phyloP scores from a whole-genome alignment of 2,888 invertebrate species.

The Caenorhabditis sp. region DNA sequence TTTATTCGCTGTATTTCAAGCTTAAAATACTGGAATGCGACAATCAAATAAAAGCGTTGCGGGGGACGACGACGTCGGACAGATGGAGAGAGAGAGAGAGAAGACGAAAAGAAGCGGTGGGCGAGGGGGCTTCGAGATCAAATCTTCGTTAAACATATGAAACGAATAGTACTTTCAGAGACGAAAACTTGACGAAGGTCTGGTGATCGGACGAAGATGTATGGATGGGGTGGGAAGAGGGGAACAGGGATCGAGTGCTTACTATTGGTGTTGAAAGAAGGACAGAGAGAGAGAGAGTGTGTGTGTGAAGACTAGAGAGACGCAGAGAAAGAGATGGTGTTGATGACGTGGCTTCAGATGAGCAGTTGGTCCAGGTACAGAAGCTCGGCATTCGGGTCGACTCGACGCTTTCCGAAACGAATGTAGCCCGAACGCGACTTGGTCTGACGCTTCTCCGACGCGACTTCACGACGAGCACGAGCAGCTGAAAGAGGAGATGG shows the following conservation, averaged over 20 bases:
- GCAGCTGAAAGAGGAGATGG: conserved; percentile 17
- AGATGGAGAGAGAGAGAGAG: background rate
- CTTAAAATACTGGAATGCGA: conserved; percentile 55
- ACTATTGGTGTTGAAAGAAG: background rate
- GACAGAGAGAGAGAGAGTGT: conserved; percentile 23
- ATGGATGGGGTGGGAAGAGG: background rate
- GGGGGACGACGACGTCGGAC: too few relatives aligned
- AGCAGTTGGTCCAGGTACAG: conserved; percentile 67
- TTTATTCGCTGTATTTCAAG: conserved; percentile 57
- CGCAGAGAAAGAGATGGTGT: conserved; percentile 33
- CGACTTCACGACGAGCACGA: conserved; percentile 40
- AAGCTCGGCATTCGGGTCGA: conserved; percentile 67
- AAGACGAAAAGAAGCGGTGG: conserved; percentile 29
- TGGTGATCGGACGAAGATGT: background rate
- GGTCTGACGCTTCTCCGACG: conserved; percentile 59
- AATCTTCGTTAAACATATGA: conserved; percentile 53
- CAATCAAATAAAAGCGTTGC: conserved; percentile 32
- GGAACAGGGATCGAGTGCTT: too few relatives aligned
- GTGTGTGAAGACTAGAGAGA: conserved; percentile 55
- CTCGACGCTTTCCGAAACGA: conserved; percentile 65
- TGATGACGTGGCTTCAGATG: conserved; percentile 48
- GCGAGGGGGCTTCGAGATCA: conserved; percentile 37
- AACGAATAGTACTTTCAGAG: conserved; percentile 46
- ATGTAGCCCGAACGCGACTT: conserved; percentile 65
- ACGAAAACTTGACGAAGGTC: conserved; percentile 20